A percentile compares a stretch with the other conserved stretches of the same genome.
Evolutionary conservation across 2,797 vertebrate species (phyloP).

Genomic region (Avahi laniger): DNA sequence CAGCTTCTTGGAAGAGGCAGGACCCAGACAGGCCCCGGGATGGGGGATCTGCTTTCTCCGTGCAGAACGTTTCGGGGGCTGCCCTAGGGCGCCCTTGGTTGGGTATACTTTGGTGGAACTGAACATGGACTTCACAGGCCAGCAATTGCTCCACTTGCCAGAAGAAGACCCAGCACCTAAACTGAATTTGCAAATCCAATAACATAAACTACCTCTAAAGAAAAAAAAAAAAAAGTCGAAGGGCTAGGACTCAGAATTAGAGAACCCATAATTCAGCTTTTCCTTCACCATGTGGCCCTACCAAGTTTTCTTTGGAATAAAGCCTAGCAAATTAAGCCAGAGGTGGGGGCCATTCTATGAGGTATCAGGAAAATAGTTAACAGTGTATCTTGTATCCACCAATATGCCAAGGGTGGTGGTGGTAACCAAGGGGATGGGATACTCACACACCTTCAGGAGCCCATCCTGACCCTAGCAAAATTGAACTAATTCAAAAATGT

Average conservation of each 20-base stretch:
- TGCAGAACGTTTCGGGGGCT: neutral
- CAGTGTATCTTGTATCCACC: neutral
- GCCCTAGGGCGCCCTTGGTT: neutral
- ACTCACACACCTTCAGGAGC: neutral
- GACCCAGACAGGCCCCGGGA: neutral
- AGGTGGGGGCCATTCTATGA: neutral
- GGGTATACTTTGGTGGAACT: neutral
- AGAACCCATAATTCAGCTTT: neutral
- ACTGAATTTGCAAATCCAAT: neutral
- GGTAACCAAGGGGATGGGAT: too few relatives aligned
- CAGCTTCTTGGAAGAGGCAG: neutral
- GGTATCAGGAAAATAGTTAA: neutral
- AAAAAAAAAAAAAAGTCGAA: neutral
- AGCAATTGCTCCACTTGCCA: rapidly evolving
- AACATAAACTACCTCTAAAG: neutral
- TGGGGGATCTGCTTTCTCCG: too few relatives aligned
- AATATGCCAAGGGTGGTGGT: rapidly evolving
- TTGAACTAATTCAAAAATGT: too few relatives aligned
- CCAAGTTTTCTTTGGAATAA: neutral
- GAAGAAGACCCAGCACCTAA: neutral
- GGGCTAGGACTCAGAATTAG: neutral
- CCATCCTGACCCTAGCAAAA: neutral
- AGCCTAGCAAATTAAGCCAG: neutral
- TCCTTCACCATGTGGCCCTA: neutral
- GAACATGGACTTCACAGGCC: neutral